phyloP scores from a whole-genome alignment of 2,888 invertebrate species.

The Acleris laterana region DNA sequence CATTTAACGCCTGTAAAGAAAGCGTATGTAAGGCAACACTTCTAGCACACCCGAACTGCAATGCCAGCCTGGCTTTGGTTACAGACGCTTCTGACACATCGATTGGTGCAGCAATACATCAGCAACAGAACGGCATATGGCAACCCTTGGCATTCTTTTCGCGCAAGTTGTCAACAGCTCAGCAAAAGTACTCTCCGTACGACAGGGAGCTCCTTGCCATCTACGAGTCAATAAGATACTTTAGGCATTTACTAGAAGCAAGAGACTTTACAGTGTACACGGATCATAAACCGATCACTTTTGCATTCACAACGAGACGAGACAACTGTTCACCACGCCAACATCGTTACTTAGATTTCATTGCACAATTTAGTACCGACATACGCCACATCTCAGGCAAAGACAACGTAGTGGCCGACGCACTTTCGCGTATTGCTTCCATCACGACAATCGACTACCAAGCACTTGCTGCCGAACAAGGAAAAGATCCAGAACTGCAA shows the following conservation, averaged over 20 bases:
- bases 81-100: constrained; percentile 34
- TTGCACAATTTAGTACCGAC: constrained; percentile 34
- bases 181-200: constrained; percentile 36
- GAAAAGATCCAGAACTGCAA: neutral
- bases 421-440: constrained; percentile 23
- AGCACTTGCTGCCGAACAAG: constrained; percentile 15
- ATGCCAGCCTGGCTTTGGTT: constrained; percentile 17
- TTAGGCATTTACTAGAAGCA: constrained; percentile 34
- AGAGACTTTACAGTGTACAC: constrained; percentile 37
- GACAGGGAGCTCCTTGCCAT: constrained; percentile 39
- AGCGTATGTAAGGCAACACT: constrained; percentile 10
- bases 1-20: neutral
- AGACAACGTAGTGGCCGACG: constrained; percentile 28
- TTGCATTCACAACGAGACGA: constrained; percentile 40
- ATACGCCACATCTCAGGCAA: neutral
- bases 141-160: constrained; percentile 37
- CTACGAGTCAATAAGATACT: constrained; percentile 6
- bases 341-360: constrained; percentile 28
- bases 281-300: constrained; percentile 41
- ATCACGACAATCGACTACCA: constrained; percentile 3
- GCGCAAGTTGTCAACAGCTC: constrained; percentile 33
- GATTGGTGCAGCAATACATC: constrained; percentile 37
- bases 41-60: constrained; percentile 11
- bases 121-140: constrained; percentile 20
- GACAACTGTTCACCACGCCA: constrained; percentile 35